phyloP scores from a whole-genome alignment of 2,888 invertebrate genomes.

The Taenaris catops region DNA sequence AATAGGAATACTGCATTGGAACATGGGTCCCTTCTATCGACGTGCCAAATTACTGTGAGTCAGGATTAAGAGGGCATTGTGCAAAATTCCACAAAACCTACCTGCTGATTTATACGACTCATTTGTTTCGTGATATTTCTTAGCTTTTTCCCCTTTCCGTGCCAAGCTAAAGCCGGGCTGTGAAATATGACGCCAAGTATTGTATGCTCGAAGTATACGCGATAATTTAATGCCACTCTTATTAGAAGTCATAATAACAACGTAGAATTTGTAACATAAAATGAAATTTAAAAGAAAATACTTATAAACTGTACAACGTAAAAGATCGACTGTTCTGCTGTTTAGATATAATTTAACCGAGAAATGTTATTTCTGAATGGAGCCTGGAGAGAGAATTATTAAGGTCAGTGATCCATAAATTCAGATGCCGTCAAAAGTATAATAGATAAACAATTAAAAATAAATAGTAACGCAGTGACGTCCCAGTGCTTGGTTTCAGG shows the following conservation, averaged over 20 bases:
- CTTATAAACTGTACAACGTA: too few species aligned
- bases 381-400: too few species aligned
- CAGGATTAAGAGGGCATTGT: slow-evolving; percentile 63
- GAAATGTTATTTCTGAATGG: too few species aligned
- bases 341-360: too few species aligned
- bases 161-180: slow-evolving; percentile 17
- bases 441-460: too few species aligned
- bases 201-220: slow-evolving; percentile 15
- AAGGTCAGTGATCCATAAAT: too few species aligned
- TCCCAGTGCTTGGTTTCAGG: too few species aligned
- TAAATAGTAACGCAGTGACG: too few species aligned
- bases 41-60: slow-evolving; percentile 52
- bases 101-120: slow-evolving; percentile 28
- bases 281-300: too few species aligned
- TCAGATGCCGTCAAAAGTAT: too few species aligned
- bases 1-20: slow-evolving; percentile 49
- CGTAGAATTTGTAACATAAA: slow-evolving; percentile 15
- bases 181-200: slow-evolving; percentile 21
- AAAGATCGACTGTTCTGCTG: too few species aligned
- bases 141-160: slow-evolving; percentile 18
- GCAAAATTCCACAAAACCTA: slow-evolving; percentile 37
- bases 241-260: slow-evolving; percentile 18
- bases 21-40: slow-evolving; percentile 42
- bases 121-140: slow-evolving; percentile 27
- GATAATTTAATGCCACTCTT: slow-evolving; percentile 16